phyloP scores from a whole-genome alignment of 2,113 vertebrate species.

The Dolichallabes microphthalmus region DNA sequence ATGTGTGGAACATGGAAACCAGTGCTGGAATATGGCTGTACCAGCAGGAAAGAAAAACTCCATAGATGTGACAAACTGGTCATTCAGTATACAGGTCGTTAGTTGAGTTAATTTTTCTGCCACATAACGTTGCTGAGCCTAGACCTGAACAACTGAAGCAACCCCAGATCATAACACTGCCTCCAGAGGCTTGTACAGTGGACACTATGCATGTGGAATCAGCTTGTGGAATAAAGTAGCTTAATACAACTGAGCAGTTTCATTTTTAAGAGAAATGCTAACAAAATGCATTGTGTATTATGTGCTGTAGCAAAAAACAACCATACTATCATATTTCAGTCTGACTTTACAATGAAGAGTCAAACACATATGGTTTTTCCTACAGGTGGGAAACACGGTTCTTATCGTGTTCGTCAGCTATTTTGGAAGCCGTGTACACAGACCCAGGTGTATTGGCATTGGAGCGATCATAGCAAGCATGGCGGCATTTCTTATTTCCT shows the following conservation, averaged over 20 bases:
- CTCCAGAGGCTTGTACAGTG: too few relatives aligned
- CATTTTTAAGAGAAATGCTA: not conserved
- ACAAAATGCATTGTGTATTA: not conserved
- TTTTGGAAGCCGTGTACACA: constrained; percentile 86
- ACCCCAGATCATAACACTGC: too few relatives aligned
- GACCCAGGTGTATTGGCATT: constrained; percentile 83
- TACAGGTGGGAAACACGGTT: constrained; percentile 89
- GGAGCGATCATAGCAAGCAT: constrained; percentile 83
- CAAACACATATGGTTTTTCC: not conserved
- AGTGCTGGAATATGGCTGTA: too few relatives aligned
- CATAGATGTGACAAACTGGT: too few relatives aligned
- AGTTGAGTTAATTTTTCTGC: too few relatives aligned
- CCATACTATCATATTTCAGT: not conserved
- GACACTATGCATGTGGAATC: not conserved
- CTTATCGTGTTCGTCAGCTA: constrained; percentile 93
- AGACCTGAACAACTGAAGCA: too few relatives aligned
- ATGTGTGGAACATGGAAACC: too few relatives aligned
- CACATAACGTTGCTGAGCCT: too few relatives aligned
- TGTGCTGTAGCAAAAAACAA: not conserved
- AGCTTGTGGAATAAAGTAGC: not conserved
- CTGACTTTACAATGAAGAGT: not conserved
- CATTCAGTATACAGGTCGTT: too few relatives aligned
- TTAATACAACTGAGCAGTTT: not conserved
- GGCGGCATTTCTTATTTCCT: constrained; percentile 79
- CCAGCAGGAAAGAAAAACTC: too few relatives aligned